These are phyloP conservation scores for Schrankia costaestrigalis DNA, from an alignment of 2,888 invertebrate genomes.

Conservation along the genomic window DNA sequence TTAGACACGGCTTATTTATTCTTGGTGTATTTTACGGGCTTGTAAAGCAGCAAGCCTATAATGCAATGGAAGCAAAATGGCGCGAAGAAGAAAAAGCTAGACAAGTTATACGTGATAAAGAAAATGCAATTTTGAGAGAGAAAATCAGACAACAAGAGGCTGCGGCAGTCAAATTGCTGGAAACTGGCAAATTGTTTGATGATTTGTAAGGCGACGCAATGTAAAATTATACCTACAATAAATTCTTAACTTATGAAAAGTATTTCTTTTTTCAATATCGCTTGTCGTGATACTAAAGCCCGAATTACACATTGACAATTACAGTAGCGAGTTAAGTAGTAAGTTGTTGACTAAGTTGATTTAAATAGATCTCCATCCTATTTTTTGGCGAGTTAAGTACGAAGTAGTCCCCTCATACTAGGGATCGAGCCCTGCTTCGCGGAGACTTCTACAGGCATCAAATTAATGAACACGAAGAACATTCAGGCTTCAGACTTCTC, in stretches of 20 bases:
- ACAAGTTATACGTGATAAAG: constrained; percentile 54
- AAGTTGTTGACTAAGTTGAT: no score
- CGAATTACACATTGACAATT: no score
- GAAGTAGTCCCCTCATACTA: no score
- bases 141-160: constrained; percentile 55
- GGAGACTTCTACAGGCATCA: no score
- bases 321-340: no score
- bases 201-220: constrained; percentile 1
- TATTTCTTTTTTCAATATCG: no score
- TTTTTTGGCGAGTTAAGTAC: not conserved
- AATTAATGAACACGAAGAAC: no score
- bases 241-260: not conserved
- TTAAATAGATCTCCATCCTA: no score
- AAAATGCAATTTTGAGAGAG: constrained; percentile 47
- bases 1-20: constrained; percentile 53
- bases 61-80: constrained; percentile 41
- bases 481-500: no score
- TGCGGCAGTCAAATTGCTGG: constrained; percentile 46
- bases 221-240: not conserved
- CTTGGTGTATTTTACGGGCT: constrained; percentile 62
- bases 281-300: no score
- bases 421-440: no score
- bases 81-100: constrained; percentile 51
- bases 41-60: constrained; percentile 52
- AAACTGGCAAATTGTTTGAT: constrained; percentile 57